Conservation (phyloP, 2,113 vertebrate genomes). For the Microcebus murinus region DNA sequence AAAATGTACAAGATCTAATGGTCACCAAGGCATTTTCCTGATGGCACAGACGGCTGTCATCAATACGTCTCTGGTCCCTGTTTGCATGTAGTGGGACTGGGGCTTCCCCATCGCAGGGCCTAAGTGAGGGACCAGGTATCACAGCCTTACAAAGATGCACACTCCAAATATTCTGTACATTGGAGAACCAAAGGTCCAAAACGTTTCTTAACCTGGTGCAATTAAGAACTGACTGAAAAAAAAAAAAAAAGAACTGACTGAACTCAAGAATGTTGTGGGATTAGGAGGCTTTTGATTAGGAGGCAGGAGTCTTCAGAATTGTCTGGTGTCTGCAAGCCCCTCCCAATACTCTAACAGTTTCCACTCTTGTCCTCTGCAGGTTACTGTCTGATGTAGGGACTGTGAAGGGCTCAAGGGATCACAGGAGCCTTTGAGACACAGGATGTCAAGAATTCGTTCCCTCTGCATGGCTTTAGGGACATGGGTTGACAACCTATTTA, state of each 20-base stretch:
- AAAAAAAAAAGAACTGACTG: not conserved
- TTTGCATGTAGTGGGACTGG: not conserved
- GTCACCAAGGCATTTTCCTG: not conserved
- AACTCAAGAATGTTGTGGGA: not conserved
- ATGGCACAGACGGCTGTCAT: not conserved
- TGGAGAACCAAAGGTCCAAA: not conserved
- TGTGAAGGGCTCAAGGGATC: not conserved
- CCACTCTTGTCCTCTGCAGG: not conserved
- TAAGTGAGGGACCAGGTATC: not conserved
- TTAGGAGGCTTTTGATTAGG: no score
- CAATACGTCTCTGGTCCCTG: not conserved
- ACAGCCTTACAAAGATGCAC: not conserved
- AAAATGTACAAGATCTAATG: not conserved
- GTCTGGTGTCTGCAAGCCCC: not conserved
- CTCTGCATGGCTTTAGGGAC: not conserved
- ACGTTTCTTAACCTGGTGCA: not conserved
- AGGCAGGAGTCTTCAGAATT: not conserved
- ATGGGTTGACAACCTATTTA: no score
- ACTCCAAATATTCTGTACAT: not conserved
- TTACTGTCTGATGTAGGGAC: not conserved
- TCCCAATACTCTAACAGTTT: not conserved
- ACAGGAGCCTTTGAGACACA: not conserved
- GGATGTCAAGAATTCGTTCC: not conserved
- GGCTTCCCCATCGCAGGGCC: not conserved
- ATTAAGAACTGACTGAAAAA: not conserved